Evolutionary conservation across 2,797 vertebrate genomes (phyloP), one percentile per base, ranked within the genome.

Genomic region (Mus minutoides): DNA sequence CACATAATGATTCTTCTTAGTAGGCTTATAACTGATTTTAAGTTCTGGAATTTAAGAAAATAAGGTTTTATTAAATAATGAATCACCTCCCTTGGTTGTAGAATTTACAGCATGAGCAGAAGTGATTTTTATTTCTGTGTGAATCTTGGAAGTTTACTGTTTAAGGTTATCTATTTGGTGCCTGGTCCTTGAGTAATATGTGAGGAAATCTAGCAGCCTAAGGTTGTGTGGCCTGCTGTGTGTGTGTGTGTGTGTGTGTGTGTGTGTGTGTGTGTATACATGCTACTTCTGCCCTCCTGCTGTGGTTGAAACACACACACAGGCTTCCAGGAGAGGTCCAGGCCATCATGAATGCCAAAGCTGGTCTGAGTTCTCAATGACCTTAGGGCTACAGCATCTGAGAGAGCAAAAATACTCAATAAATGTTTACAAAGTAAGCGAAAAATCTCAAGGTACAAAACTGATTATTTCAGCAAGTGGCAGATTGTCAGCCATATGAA

Each of bases 41-140:
- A 79, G n/a, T 60, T 83, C 78, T 92, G 37, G 62, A 88, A 62
- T 94, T 88, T 71, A 1, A 31, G 73, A 54, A 82, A 73, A 31
- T 88, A 83, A 75, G 14, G 0, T 95, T 96, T 94, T 94, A 96
- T 97, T 97, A 96, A 95, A 73, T 93, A 83, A 75, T 89, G 58
- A 93, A 46, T 94, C 52, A 76, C 62, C 80, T 95, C 10, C 13
- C 2, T 86, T 56, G 14, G 62, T 76, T 88, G 29, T 79, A 84
- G 82, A n/a, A 17, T 60, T 78, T 92, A 90, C 19, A 40, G 1
- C 93, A 58, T 49, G 46, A 26, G 26, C 17, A 80, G 69, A 16
- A 77, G 24, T 62, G 7, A 85, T 90, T 46, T 46, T 80, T 92
- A 29, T 79, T 94, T 93, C 34, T 77, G 3, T 88, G n/a, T 37